Percentiles rank a stretch among this genome's conserved stretches.
These are phyloP conservation scores for Clistopyga incitator DNA, from an alignment of 2,888 invertebrate species.

Conservation along the genomic window DNA sequence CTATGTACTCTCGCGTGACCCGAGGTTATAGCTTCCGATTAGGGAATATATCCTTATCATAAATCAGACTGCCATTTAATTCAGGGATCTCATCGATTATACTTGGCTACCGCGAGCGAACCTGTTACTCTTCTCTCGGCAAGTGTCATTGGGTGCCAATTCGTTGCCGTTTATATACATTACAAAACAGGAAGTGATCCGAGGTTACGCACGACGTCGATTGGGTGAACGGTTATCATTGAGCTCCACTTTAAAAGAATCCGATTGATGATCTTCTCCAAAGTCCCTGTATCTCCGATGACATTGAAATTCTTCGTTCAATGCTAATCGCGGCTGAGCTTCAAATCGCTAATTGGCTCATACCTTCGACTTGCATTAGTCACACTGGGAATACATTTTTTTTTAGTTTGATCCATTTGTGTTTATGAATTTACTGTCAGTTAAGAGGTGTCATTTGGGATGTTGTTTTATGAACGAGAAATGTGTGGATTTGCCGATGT, in stretches of 20 bases:
- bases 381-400: background rate
- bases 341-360: background rate
- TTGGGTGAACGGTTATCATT: background rate
- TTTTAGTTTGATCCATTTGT: too few species aligned
- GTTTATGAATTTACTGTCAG: too few species aligned
- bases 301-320: background rate
- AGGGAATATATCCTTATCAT: constrained; percentile 60
- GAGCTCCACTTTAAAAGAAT: background rate
- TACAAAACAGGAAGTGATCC: background rate
- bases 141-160: background rate
- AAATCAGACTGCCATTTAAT: constrained; percentile 14
- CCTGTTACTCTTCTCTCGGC: background rate
- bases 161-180: background rate
- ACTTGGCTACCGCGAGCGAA: background rate
- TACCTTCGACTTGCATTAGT: background rate
- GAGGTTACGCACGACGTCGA: background rate
- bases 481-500: too few species aligned
- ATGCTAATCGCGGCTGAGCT: background rate
- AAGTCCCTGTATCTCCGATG: background rate
- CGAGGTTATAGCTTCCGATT: constrained; percentile 66
- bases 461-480: too few species aligned
- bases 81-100: constrained; percentile 10
- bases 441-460: too few species aligned
- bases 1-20: constrained; percentile 65
- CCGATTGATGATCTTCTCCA: background rate